A percentile compares a stretch with the other conserved stretches of the same genome.
phyloP scores from a whole-genome alignment of 2,113 vertebrate genomes.

The Solea solea region DNA sequence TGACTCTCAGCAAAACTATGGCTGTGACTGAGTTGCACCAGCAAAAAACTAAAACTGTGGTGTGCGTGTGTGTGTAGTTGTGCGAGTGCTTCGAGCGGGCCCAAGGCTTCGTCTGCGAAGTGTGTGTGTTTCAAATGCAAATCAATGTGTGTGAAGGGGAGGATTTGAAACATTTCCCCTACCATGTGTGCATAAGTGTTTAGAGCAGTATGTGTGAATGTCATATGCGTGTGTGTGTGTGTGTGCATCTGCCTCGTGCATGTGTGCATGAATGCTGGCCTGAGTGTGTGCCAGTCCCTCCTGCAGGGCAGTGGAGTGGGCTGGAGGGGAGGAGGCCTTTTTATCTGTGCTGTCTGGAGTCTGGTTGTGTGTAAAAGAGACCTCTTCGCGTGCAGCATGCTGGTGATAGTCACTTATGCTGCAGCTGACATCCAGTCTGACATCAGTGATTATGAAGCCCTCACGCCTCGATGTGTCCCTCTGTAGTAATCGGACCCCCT shows the following conservation, averaged over 20 bases:
- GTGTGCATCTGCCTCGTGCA: constrained; percentile 28
- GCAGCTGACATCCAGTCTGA: constrained; percentile 79
- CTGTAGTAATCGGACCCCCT: constrained; percentile 59
- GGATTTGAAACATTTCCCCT: constrained; percentile 7
- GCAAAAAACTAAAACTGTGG: constrained; percentile 6
- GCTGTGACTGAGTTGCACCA: constrained; percentile 7
- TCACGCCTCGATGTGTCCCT: constrained; percentile 69
- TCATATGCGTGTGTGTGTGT: background rate
- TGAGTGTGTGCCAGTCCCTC: constrained; percentile 38
- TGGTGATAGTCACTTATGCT: constrained; percentile 75
- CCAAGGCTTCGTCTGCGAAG: constrained; percentile 42
- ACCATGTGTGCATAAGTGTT: constrained; percentile 32
- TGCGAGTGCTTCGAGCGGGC: constrained; percentile 32
- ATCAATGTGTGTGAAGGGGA: constrained; percentile 28
- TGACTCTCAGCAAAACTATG: constrained; percentile 1
- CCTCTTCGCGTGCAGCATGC: constrained; percentile 47
- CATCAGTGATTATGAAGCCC: constrained; percentile 76
- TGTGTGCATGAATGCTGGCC: constrained; percentile 43
- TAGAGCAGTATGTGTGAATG: constrained; percentile 12
- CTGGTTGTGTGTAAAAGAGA: constrained; percentile 65
- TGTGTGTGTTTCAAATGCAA: constrained; percentile 41
- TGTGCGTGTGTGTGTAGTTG: background rate
- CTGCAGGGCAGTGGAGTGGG: constrained; percentile 55
- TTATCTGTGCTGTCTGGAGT: constrained; percentile 63
- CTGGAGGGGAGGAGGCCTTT: constrained; percentile 36